Conservation (phyloP, 2,113 vertebrate species). For the Lates calcarifer region DNA sequence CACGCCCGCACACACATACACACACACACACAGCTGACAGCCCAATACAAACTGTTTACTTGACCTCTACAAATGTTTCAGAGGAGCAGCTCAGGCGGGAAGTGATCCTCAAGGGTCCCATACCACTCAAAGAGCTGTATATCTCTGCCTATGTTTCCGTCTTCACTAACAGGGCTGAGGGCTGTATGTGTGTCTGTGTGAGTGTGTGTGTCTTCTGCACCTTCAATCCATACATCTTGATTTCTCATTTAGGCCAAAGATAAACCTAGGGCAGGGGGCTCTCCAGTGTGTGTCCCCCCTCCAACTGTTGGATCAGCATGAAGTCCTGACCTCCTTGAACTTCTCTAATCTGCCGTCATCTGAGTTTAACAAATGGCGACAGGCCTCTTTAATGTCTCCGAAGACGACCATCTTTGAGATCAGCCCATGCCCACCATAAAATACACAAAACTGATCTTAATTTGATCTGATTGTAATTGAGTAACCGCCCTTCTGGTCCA, state of each 20-base stretch:
- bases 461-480: slow-evolving; percentile 67
- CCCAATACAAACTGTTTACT: slow-evolving; percentile 73
- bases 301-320: slow-evolving; percentile 26
- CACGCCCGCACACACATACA: slow-evolving; percentile 20
- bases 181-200: slow-evolving; percentile 28
- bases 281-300: slow-evolving; percentile 21
- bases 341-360: slow-evolving; percentile 31
- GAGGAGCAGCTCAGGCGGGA: slow-evolving; percentile 73
- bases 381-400: slow-evolving; percentile 19
- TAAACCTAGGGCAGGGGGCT: slow-evolving; percentile 47
- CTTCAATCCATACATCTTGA: slow-evolving; percentile 60
- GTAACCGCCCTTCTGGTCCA: slow-evolving; percentile 3
- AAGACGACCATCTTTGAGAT: background rate
- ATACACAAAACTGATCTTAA: slow-evolving; percentile 50
- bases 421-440: slow-evolving; percentile 27
- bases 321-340: slow-evolving; percentile 56
- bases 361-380: background rate
- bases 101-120: slow-evolving; percentile 73
- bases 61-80: slow-evolving; percentile 73
- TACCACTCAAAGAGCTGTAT: slow-evolving; percentile 63
- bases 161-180: slow-evolving; percentile 48
- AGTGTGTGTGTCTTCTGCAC: background rate
- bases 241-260: slow-evolving; percentile 67
- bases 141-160: slow-evolving; percentile 70
- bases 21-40: slow-evolving; percentile 53